Base-by-base conservation (phyloP, 2,113 vertebrate genomes). In the Pseudorasbora parva region DNA sequence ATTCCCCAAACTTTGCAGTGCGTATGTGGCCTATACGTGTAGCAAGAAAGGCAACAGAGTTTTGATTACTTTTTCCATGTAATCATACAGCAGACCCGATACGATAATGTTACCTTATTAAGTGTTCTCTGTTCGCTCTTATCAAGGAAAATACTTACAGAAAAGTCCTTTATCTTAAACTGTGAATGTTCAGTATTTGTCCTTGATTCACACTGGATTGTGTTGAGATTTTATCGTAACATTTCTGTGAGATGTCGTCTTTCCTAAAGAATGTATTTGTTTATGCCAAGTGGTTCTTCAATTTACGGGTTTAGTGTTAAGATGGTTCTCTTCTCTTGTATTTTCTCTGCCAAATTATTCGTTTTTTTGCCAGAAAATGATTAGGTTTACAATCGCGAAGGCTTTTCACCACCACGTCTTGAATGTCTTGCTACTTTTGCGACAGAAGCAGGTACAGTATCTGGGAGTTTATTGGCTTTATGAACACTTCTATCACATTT, bases 161-260 rank as follows among this genome's bases (percentile, higher is more conserved):
- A 88, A 88, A 77, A 82, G 74, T 84, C 81, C 88, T 87, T 78
- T 51, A 82, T 88, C 88, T 89, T 88, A 91, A 91, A 88, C 91
- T 68, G 91, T 93, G 88, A 87, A 89, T 90, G 92, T 93, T 87
- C 88, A 90, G 87, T 88, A 82, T 91, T 92, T 91, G 92, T 94
- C 90, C 88, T 92, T 92, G 86, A 91, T 90, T 85, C 92, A 87
- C 90, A 91, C 90, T 91, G 82, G 87, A 91, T 87, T 90, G 91
- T 93, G 90, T 92, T 93, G 90, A 89, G 92, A 92, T 71, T 94
- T 93, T 74, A 91, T 78, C 89, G 90, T 90, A 93, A 91, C 88
- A 90, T 90, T 92, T 85, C 77, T 90, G 91, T 90, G 86, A 82
- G 84, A 92, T 80, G 84, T 91, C 27, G 91, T 93, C 87, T 89